Evolutionary conservation across 2,797 vertebrate genomes (phyloP), one percentile per base, ranked within the genome.

Genomic region (Peromyscus attwateri): DNA sequence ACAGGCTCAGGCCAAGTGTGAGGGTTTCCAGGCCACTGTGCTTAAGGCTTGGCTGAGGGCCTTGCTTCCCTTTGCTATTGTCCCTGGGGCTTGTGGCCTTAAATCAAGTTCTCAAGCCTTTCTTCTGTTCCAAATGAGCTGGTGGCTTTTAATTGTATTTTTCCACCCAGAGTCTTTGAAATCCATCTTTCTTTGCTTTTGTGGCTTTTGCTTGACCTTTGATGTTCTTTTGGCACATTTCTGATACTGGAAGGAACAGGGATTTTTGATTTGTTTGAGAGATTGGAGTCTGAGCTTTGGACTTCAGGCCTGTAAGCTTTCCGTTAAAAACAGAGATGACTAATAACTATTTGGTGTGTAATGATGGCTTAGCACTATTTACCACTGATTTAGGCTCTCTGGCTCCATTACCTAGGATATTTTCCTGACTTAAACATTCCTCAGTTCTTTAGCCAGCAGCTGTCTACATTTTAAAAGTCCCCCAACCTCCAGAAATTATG

Each of bases 311-410:
- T 95, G 84, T 94, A 97, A 98, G 97, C 83, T 11, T 95, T 96
- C 80, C 40, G 75, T 98, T 96, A 96, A 98, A 98, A 98, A 97
- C 81, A 98, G 92, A 97, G 97, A 98, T 98, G 98, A 99, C 97
- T 98, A 98, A 98, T 98, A 98, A 98, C 98, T 98, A 93, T 98
- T 98, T 98, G 98, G 98, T 95, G 97, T 98, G 98, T 98, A 98
- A 98, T 98, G 98, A 98, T 98, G 98, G 98, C 98, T 98, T 98
- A 98, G 98, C 98, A 98, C 98, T 98, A 98, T 98, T 99, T 98
- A 98, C 98, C 98, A 95, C 98, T 4, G 93, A 98, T 98, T 98
- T 98, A 98, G 98, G 95, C 92, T 98, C 96, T 98, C 95, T 98
- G 98, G 98, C 98, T 98, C 98, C 98, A 97, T 98, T 98, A 98